Conservation (phyloP, 2,888 invertebrate genomes). For the Noctua pronuba region DNA sequence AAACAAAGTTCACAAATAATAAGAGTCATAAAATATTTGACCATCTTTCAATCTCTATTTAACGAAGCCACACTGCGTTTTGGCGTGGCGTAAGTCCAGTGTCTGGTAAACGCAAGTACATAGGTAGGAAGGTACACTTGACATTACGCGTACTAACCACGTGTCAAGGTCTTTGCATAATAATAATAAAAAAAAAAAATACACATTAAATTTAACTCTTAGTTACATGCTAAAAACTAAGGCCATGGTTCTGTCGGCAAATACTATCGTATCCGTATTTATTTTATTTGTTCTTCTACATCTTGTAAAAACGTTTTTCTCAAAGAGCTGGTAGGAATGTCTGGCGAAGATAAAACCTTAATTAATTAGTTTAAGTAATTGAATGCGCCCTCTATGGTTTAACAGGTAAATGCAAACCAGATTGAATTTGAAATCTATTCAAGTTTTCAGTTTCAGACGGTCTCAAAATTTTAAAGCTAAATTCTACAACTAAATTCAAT, state of each 20-base stretch:
- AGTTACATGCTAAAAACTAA: no score
- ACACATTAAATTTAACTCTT: no score
- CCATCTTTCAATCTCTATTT: background rate
- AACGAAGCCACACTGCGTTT: background rate
- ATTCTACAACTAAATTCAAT: no score
- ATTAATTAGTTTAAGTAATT: slow-evolving; percentile 9
- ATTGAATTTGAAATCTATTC: slow-evolving; percentile 16
- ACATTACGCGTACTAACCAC: slow-evolving; percentile 42
- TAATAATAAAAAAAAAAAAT: no score
- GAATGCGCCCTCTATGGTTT: background rate
- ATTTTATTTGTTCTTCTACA: background rate
- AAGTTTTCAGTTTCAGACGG: slow-evolving; percentile 1
- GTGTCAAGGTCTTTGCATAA: slow-evolving; percentile 53
- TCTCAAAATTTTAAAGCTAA: background rate
- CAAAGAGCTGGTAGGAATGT: background rate
- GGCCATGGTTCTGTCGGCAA: no score
- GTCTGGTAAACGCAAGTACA: slow-evolving; percentile 3
- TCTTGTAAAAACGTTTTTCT: background rate
- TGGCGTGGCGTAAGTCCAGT: slow-evolving; percentile 33
- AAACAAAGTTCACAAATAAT: background rate
- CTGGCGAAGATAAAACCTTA: background rate
- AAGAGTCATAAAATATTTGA: background rate
- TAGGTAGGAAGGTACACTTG: background rate
- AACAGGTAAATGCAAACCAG: background rate
- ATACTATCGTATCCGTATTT: no score